A percentile compares a stretch with the other conserved stretches of the same genome.
phyloP scores from a whole-genome alignment of 2,888 invertebrate species.

The Spodoptera picta region DNA sequence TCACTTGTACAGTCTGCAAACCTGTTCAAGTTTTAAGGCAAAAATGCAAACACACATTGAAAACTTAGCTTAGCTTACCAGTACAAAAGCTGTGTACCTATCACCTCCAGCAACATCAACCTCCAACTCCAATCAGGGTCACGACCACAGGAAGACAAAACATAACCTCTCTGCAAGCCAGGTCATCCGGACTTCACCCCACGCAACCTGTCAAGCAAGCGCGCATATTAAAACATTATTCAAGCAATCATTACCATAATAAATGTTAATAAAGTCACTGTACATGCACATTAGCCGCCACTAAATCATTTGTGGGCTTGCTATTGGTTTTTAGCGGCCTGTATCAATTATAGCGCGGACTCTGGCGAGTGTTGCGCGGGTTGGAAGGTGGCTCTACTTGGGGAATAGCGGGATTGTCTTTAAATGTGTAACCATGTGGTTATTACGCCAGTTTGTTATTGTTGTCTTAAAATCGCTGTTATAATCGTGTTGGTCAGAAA shows the following conservation, averaged over 20 bases:
- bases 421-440: too few species aligned
- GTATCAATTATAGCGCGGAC: slow-evolving; percentile 82
- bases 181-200: slow-evolving; percentile 51
- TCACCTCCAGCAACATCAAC: too few species aligned
- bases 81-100: too few species aligned
- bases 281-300: slow-evolving; percentile 81
- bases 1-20: too few species aligned
- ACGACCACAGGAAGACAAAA: background rate
- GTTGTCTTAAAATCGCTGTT: too few species aligned
- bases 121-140: background rate
- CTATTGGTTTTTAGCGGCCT: slow-evolving; percentile 84
- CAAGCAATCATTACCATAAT: slow-evolving; percentile 81
- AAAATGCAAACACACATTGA: too few species aligned
- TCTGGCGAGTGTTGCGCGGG: slow-evolving; percentile 64
- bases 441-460: too few species aligned
- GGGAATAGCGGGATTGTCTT: too few species aligned
- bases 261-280: slow-evolving; percentile 85
- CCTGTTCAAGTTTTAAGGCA: too few species aligned
- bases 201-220: slow-evolving; percentile 54
- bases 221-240: slow-evolving; percentile 79
- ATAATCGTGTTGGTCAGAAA: too few species aligned
- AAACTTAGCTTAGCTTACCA: too few species aligned
- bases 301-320: slow-evolving; percentile 78
- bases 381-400: slow-evolving; percentile 60
- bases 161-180: slow-evolving; percentile 32